Evolutionary conservation across 1,140 invertebrate genomes (phyloP), one percentile per base, ranked within the genome.

Genomic region (Drepana arcuata): DNA sequence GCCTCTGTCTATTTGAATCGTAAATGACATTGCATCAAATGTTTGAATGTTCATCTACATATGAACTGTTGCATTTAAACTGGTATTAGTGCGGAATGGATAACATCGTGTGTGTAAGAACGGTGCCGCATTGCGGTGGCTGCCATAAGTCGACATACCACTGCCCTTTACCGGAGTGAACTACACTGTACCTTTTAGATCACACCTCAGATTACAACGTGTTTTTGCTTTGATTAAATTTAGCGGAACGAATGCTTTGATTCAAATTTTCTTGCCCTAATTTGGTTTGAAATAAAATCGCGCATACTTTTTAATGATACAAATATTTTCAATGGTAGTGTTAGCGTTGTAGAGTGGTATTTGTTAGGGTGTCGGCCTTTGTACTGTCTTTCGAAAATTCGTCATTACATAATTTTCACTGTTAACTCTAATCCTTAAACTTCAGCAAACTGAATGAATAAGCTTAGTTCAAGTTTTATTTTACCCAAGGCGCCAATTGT

Each of bases 41-140:
- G 46, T 51, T 56, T 66, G n/a, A n/a, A n/a, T n/a, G n/a, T n/a
- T n/a, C n/a, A n/a, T n/a, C n/a, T n/a, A n/a, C n/a, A n/a, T n/a
- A n/a, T n/a, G n/a, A n/a, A n/a, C n/a, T n/a, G n/a, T n/a, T n/a
- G n/a, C n/a, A n/a, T n/a, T n/a, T 69, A 74, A 59, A 60, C 48
- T 59, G 52, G 53, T 65, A 61, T 70, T 65, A 74, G 64, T 60
- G 61, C 55, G 57, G 55, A 53, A 63, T n/a, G n/a, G 54, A 59
- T 57, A 62, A 59, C 64, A 67, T 47, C 43, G 34, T 61, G 54
- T 71, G 61, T 72, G 73, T 78, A 71, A 59, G 48, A 69, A 61
- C 63, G 62, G 64, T 78, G 71, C 67, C 74, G 74, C 74, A 79
- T 65, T 79, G 74, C 71, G 74, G 71, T 64, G 62, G 60, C 49